These are phyloP conservation scores for Enoplosus armatus DNA, from an alignment of 2,797 vertebrate species.

Conservation along the genomic window DNA sequence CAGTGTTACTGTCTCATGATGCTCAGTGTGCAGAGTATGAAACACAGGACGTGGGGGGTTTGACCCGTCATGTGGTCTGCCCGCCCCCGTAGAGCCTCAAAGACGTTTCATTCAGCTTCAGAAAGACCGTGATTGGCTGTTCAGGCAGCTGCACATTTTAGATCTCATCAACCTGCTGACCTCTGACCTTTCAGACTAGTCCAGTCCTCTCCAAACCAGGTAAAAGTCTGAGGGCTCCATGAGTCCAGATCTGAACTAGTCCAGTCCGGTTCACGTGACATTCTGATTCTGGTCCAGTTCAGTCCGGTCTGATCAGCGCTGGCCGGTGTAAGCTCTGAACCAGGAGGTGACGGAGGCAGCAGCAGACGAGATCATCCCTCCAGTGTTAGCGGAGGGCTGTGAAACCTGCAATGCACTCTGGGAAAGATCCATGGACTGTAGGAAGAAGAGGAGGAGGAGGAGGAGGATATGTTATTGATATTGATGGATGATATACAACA, in stretches of 20 bases:
- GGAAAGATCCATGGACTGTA: conserved; percentile 92
- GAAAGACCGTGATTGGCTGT: too few species aligned
- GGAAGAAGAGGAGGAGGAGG: neutral
- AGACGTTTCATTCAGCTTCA: too few species aligned
- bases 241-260: neutral
- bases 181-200: conserved; percentile 1
- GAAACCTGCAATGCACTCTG: conserved; percentile 94
- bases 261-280: neutral
- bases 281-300: neutral
- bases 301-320: conserved; percentile 84
- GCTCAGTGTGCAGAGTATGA: too few species aligned
- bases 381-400: conserved; percentile 90
- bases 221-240: neutral
- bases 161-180: too few species aligned
- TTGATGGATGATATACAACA: too few species aligned
- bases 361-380: conserved; percentile 97
- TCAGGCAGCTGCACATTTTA: too few species aligned
- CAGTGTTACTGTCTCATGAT: too few species aligned
- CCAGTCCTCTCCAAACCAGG: neutral
- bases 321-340: conserved; percentile 95
- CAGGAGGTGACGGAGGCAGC: conserved; percentile 97
- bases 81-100: too few species aligned
- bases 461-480: too few species aligned
- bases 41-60: too few species aligned
- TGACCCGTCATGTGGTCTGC: too few species aligned